phyloP scores from a whole-genome alignment of 2,113 vertebrate species.

The Pangasianodon gigas region DNA sequence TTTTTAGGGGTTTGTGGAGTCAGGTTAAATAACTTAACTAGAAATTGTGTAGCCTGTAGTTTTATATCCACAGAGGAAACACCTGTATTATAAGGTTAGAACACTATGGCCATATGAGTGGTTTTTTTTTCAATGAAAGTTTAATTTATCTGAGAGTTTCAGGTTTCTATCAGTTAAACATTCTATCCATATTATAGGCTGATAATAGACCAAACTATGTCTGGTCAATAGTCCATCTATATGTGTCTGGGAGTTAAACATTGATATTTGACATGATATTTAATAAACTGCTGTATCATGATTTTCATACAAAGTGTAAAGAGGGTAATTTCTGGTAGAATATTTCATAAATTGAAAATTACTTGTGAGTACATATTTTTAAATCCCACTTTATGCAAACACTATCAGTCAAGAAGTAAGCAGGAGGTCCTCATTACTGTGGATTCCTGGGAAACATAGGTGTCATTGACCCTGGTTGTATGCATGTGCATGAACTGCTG shows the following conservation, averaged over 20 bases:
- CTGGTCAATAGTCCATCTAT: neutral
- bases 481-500: neutral
- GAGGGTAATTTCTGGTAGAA: neutral
- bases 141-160: neutral
- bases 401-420: neutral
- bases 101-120: neutral
- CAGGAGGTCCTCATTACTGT: neutral
- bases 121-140: neutral
- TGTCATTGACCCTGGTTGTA: constrained; percentile 21
- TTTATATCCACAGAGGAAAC: neutral
- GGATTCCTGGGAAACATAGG: neutral
- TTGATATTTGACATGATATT: neutral
- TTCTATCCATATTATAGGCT: neutral
- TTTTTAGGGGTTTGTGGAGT: neutral
- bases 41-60: neutral
- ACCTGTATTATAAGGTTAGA: neutral
- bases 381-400: neutral
- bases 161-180: neutral
- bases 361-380: neutral
- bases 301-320: neutral
- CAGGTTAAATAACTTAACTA: neutral
- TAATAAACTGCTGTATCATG: neutral
- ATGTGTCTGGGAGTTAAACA: no score
- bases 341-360: neutral
- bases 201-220: neutral